phyloP scores from a whole-genome alignment of 35 echinoderm and acorn worm species.

The Lytechinus variegatus region DNA sequence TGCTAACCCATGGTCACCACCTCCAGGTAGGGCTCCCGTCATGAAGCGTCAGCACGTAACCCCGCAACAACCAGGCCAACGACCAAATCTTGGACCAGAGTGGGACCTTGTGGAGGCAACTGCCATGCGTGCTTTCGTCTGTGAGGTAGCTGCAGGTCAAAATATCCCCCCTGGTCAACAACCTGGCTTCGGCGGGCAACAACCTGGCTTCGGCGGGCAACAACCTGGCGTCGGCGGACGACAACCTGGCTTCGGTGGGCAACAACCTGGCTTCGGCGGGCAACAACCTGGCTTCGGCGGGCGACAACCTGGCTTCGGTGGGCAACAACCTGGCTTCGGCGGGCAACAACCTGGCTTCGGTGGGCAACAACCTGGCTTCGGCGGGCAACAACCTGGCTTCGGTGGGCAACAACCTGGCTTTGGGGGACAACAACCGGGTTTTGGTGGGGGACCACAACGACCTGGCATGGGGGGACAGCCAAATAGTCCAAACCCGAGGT shows the following conservation, averaged over 20 bases:
- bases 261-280: background rate
- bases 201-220: background rate
- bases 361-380: background rate
- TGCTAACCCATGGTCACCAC: background rate
- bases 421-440: too few relatives aligned
- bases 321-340: background rate
- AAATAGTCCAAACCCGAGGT: background rate
- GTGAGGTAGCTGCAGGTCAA: constrained; percentile 4
- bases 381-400: too few relatives aligned
- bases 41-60: background rate
- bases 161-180: background rate
- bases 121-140: background rate
- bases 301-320: background rate
- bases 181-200: background rate
- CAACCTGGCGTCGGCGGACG: background rate
- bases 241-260: background rate
- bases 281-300: background rate
- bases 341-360: background rate
- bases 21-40: constrained; percentile 8
- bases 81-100: background rate
- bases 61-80: background rate
- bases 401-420: too few relatives aligned
- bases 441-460: too few relatives aligned
- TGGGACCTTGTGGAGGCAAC: background rate
- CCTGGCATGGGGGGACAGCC: too few relatives aligned